Conservation (phyloP, 2,113 vertebrate genomes). For the Rhinopomastus cyanomelas region DNA sequence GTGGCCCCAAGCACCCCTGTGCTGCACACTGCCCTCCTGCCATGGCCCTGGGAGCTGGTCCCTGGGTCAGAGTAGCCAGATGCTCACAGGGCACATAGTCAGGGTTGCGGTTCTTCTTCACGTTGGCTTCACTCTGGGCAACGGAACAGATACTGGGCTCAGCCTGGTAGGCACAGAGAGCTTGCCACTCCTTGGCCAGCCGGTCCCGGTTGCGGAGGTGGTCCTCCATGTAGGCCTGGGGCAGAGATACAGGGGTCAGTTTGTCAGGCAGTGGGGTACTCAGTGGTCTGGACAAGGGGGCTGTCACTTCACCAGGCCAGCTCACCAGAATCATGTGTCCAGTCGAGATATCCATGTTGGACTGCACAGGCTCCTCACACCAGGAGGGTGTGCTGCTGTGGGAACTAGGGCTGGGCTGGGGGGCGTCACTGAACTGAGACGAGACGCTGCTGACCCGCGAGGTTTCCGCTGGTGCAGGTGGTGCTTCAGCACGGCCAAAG, state of each 20-base stretch:
- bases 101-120: slow-evolving; percentile 89
- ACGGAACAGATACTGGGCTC: slow-evolving; percentile 85
- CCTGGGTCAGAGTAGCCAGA: neutral
- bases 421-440: slow-evolving; percentile 94
- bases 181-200: slow-evolving; percentile 95
- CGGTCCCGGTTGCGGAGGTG: slow-evolving; percentile 94
- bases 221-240: slow-evolving; percentile 96
- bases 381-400: slow-evolving; percentile 97
- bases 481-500: slow-evolving; percentile 79
- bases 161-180: slow-evolving; percentile 92
- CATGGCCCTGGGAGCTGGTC: neutral
- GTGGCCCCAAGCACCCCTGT: rapidly evolving
- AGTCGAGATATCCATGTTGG: slow-evolving; percentile 98
- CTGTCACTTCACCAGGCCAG: neutral
- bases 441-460: slow-evolving; percentile 96
- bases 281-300: rapidly evolving
- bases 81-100: slow-evolving; percentile 92
- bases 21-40: neutral
- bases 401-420: slow-evolving; percentile 94
- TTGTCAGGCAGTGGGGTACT: rapidly evolving
- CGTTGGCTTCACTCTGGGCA: slow-evolving; percentile 81
- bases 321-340: slow-evolving; percentile 98
- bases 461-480: slow-evolving; percentile 74
- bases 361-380: slow-evolving; percentile 97
- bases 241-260: neutral